Conservation (phyloP, 2,888 invertebrate genomes). For the Pherbina coryleti region DNA sequence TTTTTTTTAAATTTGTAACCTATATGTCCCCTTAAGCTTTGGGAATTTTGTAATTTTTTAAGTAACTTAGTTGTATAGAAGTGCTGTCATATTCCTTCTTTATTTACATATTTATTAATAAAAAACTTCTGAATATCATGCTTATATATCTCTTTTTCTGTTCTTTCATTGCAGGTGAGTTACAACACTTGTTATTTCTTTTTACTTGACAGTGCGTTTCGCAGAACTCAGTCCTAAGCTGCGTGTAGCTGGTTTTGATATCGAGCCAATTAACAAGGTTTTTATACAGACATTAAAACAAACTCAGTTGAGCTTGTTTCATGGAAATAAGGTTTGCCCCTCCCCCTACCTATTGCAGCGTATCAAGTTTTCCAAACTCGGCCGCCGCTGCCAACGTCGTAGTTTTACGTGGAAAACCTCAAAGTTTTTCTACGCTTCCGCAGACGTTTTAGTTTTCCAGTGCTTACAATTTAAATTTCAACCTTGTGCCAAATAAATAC, state of each 20-base stretch:
- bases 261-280: constrained; percentile 11
- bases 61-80: too few species aligned
- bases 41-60: too few species aligned
- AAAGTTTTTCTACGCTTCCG: neutral
- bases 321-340: neutral
- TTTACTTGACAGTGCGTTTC: neutral
- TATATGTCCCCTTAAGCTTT: too few species aligned
- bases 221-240: neutral
- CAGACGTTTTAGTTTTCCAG: constrained; percentile 3
- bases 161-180: constrained; percentile 39
- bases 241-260: neutral
- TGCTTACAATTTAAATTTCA: neutral
- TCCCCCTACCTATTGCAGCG: neutral
- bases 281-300: neutral
- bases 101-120: too few species aligned
- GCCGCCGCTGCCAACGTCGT: neutral
- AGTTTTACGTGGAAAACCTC: constrained; percentile 7
- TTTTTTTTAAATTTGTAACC: too few species aligned
- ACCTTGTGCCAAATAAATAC: constrained; percentile 18
- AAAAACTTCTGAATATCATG: too few species aligned
- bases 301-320: neutral
- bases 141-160: neutral
- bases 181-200: neutral
- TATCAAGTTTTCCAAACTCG: neutral
- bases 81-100: too few species aligned